phyloP scores from a whole-genome alignment of 2,888 invertebrate species.

The Apeira syringaria region DNA sequence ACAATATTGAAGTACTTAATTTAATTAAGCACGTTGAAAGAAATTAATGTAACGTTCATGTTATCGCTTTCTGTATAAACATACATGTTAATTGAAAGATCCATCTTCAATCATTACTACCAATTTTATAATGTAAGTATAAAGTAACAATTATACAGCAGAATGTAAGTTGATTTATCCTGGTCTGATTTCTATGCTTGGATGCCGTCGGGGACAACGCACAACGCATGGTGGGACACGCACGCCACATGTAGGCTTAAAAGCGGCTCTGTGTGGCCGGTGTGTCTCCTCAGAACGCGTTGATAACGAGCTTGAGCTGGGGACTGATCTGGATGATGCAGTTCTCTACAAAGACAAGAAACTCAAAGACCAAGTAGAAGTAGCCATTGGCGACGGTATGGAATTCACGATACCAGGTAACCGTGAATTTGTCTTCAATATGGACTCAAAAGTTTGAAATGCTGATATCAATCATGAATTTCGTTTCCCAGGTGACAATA shows the following conservation, averaged over 20 bases:
- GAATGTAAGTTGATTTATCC: conserved; percentile 29
- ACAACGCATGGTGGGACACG: conserved; percentile 54
- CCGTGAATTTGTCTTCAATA: too few species aligned
- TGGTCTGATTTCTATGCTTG: conserved; percentile 84
- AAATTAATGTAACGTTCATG: too few species aligned
- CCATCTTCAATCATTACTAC: too few species aligned
- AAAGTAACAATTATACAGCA: neutral
- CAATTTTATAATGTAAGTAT: too few species aligned
- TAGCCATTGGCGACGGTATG: conserved; percentile 96
- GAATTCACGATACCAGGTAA: conserved; percentile 96
- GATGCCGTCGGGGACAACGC: conserved; percentile 56
- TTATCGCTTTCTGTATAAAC: neutral
- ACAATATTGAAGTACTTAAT: too few species aligned
- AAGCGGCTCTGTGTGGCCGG: conserved; percentile 84
- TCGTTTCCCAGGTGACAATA: conserved; percentile 87
- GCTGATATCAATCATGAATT: neutral
- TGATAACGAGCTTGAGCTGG: conserved; percentile 86
- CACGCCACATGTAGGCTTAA: conserved; percentile 75
- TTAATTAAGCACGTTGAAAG: too few species aligned
- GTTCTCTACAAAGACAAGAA: conserved; percentile 94
- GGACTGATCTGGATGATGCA: conserved; percentile 90
- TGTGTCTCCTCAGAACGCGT: conserved; percentile 88
- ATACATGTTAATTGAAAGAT: too few species aligned
- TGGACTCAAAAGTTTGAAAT: too few species aligned
- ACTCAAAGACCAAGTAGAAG: conserved; percentile 94